Conservation (phyloP, 2,797 vertebrate species). For the Peromyscus melanophrys region DNA sequence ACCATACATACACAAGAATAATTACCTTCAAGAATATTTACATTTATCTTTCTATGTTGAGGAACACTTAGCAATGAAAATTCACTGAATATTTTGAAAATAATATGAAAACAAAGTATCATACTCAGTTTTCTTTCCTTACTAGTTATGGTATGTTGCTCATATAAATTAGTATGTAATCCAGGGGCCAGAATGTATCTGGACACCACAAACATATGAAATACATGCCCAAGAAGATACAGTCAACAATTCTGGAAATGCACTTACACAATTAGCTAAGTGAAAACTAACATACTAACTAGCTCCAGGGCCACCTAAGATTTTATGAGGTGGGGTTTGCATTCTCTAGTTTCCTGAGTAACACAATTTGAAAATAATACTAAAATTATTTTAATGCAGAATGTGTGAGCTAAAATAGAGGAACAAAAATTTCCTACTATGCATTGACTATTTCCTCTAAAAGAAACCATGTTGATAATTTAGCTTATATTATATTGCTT, state of each 20-base stretch:
- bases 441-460: neutral
- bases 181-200: neutral
- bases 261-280: conserved; percentile 51
- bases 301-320: neutral
- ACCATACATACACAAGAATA: neutral
- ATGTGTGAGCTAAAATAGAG: neutral
- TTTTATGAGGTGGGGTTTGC: neutral
- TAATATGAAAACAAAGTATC: neutral
- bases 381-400: neutral
- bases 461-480: neutral
- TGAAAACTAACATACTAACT: conserved; percentile 13
- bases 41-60: conserved; percentile 28
- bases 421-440: neutral
- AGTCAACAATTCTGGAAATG: conserved; percentile 51
- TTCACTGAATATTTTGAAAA: neutral
- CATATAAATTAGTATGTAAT: conserved; percentile 15
- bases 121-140: neutral
- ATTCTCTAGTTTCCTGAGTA: neutral
- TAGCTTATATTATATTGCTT: neutral
- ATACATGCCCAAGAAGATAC: neutral
- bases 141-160: neutral
- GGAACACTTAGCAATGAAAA: neutral
- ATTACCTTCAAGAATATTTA: neutral
- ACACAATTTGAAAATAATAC: conserved; percentile 34
- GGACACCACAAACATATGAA: conserved; percentile 11